Evolutionary conservation across 1,140 invertebrate genomes (phyloP).

Genomic region (Drosophila ironensis): DNA sequence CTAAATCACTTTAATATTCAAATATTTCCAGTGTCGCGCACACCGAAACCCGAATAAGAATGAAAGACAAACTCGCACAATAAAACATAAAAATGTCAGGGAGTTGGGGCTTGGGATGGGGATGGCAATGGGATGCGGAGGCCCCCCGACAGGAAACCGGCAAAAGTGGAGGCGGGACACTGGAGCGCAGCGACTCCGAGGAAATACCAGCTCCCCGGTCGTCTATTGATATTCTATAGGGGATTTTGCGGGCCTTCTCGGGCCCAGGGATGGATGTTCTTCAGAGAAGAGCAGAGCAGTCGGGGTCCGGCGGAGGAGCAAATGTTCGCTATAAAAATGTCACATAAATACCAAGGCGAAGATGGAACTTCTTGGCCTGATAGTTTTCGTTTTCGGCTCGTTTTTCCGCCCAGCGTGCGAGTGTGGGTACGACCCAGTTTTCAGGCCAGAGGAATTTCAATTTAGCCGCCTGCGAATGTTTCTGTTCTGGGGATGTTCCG

Average conservation of each 20-base stretch:
- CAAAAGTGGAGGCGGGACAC: conserved; percentile 1
- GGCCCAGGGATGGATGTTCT: too few relatives aligned
- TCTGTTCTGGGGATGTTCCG: conserved; percentile 38
- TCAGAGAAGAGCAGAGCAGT: too few relatives aligned
- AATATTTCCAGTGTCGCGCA: conserved; percentile 50
- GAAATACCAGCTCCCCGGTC: conserved; percentile 8
- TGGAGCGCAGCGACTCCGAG: background rate
- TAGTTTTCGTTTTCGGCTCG: conserved; percentile 46
- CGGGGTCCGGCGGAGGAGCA: conserved; percentile 40
- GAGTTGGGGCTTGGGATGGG: too few relatives aligned
- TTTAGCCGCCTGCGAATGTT: conserved; percentile 33
- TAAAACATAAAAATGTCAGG: conserved; percentile 77
- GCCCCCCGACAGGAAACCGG: conserved; percentile 55
- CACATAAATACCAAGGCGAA: conserved; percentile 74
- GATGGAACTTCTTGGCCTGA: conserved; percentile 38
- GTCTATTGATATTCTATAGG: conserved; percentile 47
- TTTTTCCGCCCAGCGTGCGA: conserved; percentile 20
- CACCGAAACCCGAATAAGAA: conserved; percentile 8
- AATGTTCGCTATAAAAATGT: conserved; percentile 68
- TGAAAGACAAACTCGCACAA: conserved; percentile 59
- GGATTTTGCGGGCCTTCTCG: conserved; percentile 3
- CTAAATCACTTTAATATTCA: conserved; percentile 80
- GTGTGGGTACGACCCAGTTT: conserved; percentile 59
- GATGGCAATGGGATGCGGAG: too few relatives aligned
- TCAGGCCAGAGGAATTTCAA: conserved; percentile 60